Evolutionary conservation across 2,888 invertebrate genomes (phyloP).

Genomic region (Ctena decussata): DNA sequence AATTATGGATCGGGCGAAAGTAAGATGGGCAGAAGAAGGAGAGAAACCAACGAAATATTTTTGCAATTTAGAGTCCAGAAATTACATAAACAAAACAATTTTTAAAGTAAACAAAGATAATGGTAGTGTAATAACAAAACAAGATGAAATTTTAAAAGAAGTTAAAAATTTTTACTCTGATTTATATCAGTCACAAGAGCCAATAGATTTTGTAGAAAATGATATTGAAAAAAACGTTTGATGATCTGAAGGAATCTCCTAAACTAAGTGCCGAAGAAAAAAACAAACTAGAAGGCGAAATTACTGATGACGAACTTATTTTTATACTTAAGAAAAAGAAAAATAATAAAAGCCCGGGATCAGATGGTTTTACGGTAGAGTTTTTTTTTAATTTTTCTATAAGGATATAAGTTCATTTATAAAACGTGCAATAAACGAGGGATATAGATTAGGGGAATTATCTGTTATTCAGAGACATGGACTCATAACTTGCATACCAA

Average conservation of each 20-base stretch:
- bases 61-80: too few species aligned
- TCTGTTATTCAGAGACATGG: too few species aligned
- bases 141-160: slow-evolving; percentile 16
- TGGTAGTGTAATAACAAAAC: slow-evolving; percentile 2
- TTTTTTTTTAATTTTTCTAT: background rate
- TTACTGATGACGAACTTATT: background rate
- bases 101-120: too few species aligned
- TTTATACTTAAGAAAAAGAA: background rate
- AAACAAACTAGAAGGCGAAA: background rate
- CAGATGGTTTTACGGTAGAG: background rate
- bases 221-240: background rate
- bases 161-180: too few species aligned
- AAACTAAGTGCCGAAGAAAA: background rate
- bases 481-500: background rate
- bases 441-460: background rate
- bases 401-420: background rate
- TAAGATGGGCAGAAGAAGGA: slow-evolving; percentile 15
- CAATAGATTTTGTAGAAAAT: background rate
- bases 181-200: too few species aligned
- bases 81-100: too few species aligned
- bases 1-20: slow-evolving; percentile 1
- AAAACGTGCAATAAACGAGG: background rate
- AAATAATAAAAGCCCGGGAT: background rate
- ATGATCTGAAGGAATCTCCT: background rate
- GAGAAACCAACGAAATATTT: slow-evolving; percentile 17